These are phyloP conservation scores for Caenorhabditis sinica DNA, from an alignment of 2,888 invertebrate species.

Conservation along the genomic window DNA sequence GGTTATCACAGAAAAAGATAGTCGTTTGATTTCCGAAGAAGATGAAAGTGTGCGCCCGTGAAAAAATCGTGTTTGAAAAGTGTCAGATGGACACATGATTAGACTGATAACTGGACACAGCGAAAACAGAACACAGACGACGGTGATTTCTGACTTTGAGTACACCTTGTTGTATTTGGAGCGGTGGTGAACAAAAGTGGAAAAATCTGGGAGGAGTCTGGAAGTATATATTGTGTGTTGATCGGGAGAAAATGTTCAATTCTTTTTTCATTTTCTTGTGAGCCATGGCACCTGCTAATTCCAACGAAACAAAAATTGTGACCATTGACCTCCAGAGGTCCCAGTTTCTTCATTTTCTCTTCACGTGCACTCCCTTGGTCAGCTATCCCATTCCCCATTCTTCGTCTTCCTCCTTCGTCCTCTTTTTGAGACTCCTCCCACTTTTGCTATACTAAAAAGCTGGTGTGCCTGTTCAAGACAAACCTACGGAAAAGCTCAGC, in stretches of 20 bases:
- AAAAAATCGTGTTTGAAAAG: conserved; percentile 48
- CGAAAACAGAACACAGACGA: conserved; percentile 27
- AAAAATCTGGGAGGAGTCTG: background rate
- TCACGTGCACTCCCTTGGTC: conserved; percentile 27
- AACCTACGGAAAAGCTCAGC: conserved; percentile 6
- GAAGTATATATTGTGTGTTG: background rate
- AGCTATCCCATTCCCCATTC: background rate
- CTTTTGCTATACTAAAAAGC: conserved; percentile 39
- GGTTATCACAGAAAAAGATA: conserved; percentile 19
- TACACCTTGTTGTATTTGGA: conserved; percentile 5
- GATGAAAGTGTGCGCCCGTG: conserved; percentile 61
- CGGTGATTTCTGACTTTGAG: conserved; percentile 45
- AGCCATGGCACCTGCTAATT: background rate
- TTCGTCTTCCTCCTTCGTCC: background rate
- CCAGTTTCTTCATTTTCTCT: conserved; percentile 12
- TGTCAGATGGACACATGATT: conserved; percentile 46
- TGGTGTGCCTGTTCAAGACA: background rate
- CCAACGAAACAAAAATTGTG: conserved; percentile 2
- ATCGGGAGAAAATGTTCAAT: background rate
- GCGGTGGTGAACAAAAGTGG: too few species aligned
- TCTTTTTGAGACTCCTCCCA: conserved; percentile 29
- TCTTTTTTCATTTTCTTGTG: background rate
- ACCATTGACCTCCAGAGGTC: conserved; percentile 17
- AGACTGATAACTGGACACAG: conserved; percentile 7
- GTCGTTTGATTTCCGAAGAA: conserved; percentile 50